Base-by-base conservation (phyloP, 2,888 invertebrate species). In the Flabesymbios commensalis region DNA sequence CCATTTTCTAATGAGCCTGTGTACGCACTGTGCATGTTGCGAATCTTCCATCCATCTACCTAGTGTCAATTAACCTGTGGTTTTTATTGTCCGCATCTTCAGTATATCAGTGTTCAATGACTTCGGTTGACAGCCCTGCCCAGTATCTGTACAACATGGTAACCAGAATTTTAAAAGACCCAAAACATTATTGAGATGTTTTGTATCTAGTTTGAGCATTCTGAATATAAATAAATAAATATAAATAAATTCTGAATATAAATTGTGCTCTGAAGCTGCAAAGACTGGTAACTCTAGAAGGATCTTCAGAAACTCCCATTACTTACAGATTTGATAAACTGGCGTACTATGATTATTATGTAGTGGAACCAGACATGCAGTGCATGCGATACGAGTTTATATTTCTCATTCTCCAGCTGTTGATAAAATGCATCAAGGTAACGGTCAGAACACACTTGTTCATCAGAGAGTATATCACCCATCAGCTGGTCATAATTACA, bases 211-310 rank as follows among this genome's bases (percentile, higher is more conserved):
- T 39, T 72, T 65, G 39, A 66, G 65, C 54, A 71, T 73, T 4
- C 69, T n/a, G n/a, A n/a, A n/a, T n/a, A n/a, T 66, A 59, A 71
- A 62, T 47, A 69, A 66, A 36, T 65, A 72, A 31, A 72, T 64
- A 32, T 71, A 70, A 39, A 70, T 67, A 52, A 68, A 69, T 24
- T 73, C 72, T 3, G 14, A 47, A 47, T 69, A 67, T 7, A 63
- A 49, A 19, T 78, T 78, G 71, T 83, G 78, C 14, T 81, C 81
- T n/a, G 70, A 41, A 28, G 74, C 73, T 32, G 68, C 63, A 47
- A 72, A 61, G 53, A 59, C 71, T 29, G 71, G 72, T 7, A 71
- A 43, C 72, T 61, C 39, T 28, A 49, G 7, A 19, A 73, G 31
- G 36, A 65, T 48, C 7, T 55, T 4, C 17, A 70, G 52, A 74